Base-by-base conservation (phyloP, 2,113 vertebrate species). In the Bufo bufo region DNA sequence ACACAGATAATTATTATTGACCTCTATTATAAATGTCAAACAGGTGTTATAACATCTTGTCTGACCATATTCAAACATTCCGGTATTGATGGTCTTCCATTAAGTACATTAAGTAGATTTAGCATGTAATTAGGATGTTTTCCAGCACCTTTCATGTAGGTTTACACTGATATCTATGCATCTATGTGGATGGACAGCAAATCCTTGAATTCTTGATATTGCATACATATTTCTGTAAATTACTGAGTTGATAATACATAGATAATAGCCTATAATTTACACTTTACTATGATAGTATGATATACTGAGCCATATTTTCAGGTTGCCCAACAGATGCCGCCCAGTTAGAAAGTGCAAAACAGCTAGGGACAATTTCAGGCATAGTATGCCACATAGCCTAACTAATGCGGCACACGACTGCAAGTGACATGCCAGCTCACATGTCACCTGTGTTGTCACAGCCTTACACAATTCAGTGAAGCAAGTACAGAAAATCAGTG, bases 1-100 rank as follows among this genome's bases (percentile, higher is more conserved):
- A 20, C 50, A 78, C n/a, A 78, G 20, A 52, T 52, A 77, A 74
- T 75, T 52, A 78, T 78, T 56, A 78, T 78, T 78, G 19, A 78
- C 56, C 50, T 23, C 20, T 78, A 23, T 56, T 56, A 56, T 33
- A 78, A 50, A 50, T 78, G 77, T 54, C 77, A 78, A 23, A n/a
- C 49, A 78, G 77, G 49, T 54, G 19, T 78, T 14, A 10, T 56
- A 78, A 33, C 4, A 23, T 56, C 77, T 23, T 33, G 77, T 78
- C 13, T 56, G 50, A 78, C 77, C 56, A 78, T 78, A 56, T 78
- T 78, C 49, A 54, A n/a, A 19, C 77, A 54, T 78, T 56, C 6
- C 19, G 33, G n/a, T 78, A 56, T 23, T 56, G 77, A 54, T 54
- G 77, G 50, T 10, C 49, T 45, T 78, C 13, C 20, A 56, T 23